Percentiles rank a stretch among this genome's conserved stretches.
These are phyloP conservation scores for Drosophila subpulchrella DNA, from an alignment of 1,140 invertebrate species.

Conservation along the genomic window DNA sequence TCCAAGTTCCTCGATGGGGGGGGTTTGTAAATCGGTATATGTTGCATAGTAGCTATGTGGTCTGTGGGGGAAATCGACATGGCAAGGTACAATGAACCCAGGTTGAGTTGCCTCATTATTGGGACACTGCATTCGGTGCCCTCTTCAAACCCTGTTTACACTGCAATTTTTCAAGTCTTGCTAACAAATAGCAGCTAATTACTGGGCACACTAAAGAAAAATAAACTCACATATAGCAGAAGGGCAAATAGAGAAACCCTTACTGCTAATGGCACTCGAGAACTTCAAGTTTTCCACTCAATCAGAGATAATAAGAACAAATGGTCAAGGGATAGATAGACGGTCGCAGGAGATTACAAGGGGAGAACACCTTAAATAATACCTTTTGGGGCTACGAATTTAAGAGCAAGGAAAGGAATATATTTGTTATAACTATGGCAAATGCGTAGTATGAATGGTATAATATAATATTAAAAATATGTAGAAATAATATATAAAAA, in stretches of 20 bases:
- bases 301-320: conserved; percentile 43
- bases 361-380: background rate
- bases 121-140: conserved; percentile 53
- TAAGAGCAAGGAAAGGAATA: background rate
- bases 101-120: conserved; percentile 28
- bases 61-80: too few species aligned
- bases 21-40: too few species aligned
- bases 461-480: too few species aligned
- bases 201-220: conserved; percentile 31
- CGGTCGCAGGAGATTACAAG: background rate
- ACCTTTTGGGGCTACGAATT: background rate
- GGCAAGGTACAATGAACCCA: background rate
- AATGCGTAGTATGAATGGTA: too few species aligned
- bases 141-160: conserved; percentile 58
- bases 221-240: background rate
- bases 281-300: conserved; percentile 39
- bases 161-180: conserved; percentile 64
- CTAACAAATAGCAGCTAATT: conserved; percentile 78
- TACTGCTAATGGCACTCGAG: conserved; percentile 1
- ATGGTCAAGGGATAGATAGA: conserved; percentile 2
- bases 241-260: background rate
- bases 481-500: too few species aligned
- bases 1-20: background rate
- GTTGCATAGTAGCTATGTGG: too few species aligned
- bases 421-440: too few species aligned